Base-by-base conservation (phyloP, 1,140 invertebrate species). In the Cherax quadricarinatus region DNA sequence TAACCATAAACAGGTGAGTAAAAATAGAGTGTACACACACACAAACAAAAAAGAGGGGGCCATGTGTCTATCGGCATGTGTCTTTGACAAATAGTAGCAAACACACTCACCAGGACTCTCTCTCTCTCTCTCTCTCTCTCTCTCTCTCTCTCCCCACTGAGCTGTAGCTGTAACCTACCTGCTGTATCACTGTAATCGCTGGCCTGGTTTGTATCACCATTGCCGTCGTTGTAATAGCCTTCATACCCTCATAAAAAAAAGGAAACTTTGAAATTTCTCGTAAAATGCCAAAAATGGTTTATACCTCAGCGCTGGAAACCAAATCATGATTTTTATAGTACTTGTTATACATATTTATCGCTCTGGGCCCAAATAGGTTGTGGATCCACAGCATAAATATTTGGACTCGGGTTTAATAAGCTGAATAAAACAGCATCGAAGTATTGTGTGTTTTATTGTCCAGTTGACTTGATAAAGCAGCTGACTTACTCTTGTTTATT, bases 321-420 rank as follows among this genome's bases (percentile, higher is more conserved):
- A 24, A 21, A 24, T 21, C 70, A 75, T 75, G 21, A 75, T 24
- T 75, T 57, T 24, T 75, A 30, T 75, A 75, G 70, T 75, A 30
- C 70, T 75, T 75, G 70, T 75, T 75, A 75, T 75, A 30, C 70
- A 75, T 75, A 75, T 75, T 75, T 75, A 75, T 75, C 70, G 21
- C 70, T 24, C 14, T 30, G 70, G 70, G 70, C 5, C 70, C 70
- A 75, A 75, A 75, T 75, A 75, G 70, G n/a, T 75, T 75, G 14
- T 75, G 18, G 24, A 24, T 75, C n/a, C 21, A 75, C 70, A 30
- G 18, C 70, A 75, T 30, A 75, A 75, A 75, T 75, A 75, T 75
- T 75, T 75, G 4, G 70, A 75, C 24, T 75, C n/a, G 21, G 70
- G n/a, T 75, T 75, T 75, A 75, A 75, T 75, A 75, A 75, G 18